Evolutionary conservation across 2,888 invertebrate species (phyloP), one percentile per base, ranked within the genome.

Genomic region (Caprella mutica): DNA sequence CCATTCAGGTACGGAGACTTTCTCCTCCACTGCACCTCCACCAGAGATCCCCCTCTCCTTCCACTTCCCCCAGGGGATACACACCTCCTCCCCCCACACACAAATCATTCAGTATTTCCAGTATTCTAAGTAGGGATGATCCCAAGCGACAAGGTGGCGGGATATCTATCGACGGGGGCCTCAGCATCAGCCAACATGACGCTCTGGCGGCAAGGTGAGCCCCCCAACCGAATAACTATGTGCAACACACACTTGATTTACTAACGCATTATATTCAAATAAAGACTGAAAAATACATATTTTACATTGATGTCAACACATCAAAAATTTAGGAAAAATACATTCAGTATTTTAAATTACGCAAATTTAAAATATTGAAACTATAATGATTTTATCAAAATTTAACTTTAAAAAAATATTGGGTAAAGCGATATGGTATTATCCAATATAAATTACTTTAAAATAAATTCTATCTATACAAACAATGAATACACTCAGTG

Each of bases 71-170:
- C 27, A 55, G 59, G 21, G 56, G 63, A 44, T 51, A 53, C 27
- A 53, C 56, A 43, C 59, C 59, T 44, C 57, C 59, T 19, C 48
- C 60, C 8, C 58, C 61, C 26, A 57, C 59, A 8, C 58, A 62
- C 44, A 65, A 65, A 42, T 65, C 65, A 56, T 65, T 65, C 65
- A 65, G 65, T 53, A 65, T 65, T 35, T 59, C 62, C 46, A 62
- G 62, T 54, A 61, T 65, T 50, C 61, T 65, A 12, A 65, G 65
- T 48, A 59, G 65, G 24, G 61, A 61, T 30, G 65, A 65, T 39
- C 65, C 65, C 19, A 63, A 63, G 52, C 57, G 52, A 51, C 59
- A 63, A 30, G 40, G 43, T 21, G 24, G 26, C 39, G 52, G 57
- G 30, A n/a, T n/a, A n/a, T 57, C 56, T 29, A 46, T 51, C 2